Evolutionary conservation across 2,797 vertebrate genomes (phyloP).

Genomic region (Aselliscus stoliczkanus): DNA sequence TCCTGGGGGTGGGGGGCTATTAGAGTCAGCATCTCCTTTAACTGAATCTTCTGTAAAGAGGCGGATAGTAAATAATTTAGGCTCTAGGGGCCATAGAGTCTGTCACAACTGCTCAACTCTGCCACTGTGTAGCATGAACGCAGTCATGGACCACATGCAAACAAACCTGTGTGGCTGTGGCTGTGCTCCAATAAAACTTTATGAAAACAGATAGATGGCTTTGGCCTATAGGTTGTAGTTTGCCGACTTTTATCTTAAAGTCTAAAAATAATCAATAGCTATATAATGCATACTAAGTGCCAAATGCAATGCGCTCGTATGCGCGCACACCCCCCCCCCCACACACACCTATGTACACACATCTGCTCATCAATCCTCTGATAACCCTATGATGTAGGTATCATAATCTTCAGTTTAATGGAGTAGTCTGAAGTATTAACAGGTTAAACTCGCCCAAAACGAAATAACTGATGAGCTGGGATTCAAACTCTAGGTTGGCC

Average conservation of each 20-base stretch:
- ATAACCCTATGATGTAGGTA: background rate
- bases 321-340: background rate
- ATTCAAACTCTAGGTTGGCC: background rate
- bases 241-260: background rate
- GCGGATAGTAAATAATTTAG: background rate
- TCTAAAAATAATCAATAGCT: background rate
- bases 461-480: background rate
- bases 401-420: background rate
- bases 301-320: background rate
- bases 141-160: background rate
- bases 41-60: background rate
- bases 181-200: background rate
- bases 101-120: background rate
- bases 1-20: background rate
- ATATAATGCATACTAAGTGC: background rate
- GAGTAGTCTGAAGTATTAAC: background rate
- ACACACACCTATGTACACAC: background rate
- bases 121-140: background rate
- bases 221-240: background rate
- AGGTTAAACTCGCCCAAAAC: background rate
- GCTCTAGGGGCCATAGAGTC: fast-evolving
- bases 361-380: background rate
- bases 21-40: background rate
- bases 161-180: background rate
- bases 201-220: background rate